Evolutionary conservation across 2,888 invertebrate genomes (phyloP), one percentile per base, ranked within the genome.

Genomic region (Athalia rosae): DNA sequence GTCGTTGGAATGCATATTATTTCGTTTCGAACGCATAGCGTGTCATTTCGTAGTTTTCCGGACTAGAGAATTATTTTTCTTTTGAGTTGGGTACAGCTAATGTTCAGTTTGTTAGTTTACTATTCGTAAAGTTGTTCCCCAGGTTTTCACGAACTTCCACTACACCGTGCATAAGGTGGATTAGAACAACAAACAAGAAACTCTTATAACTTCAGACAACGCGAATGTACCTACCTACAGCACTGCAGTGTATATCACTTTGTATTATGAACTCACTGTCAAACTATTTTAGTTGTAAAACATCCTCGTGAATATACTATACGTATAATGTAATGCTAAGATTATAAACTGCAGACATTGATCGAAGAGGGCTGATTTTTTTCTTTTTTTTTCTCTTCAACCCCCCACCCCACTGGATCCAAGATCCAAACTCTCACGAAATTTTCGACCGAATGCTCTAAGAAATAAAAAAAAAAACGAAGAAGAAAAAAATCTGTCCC

Each of bases 241-340:
- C 50, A 4, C 71, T 58, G 58, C 56, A 71, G 45, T 56, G 71
- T 71, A 45, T 71, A 71, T 58, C 71, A 58, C 71, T 71, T 71
- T 58, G 58, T 71, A 71, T 71, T 13, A 71, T 50, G 13, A 58
- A 58, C 58, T 50, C 41, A 8, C 56, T 71, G 71, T 71, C 71
- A 71, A 71, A 71, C 71, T 56, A 56, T 71, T 71, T 71, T 58
- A 43, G 71, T 71, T 71, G 71, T 71, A 71, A 71, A 71, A 71
- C 71, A 71, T 47, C 56, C 45, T 47, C 47, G 48, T 13, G 11
- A 9, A 5, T n/a, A 28, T 15, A n/a, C n/a, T n/a, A 67, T 8
- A 58, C 9, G 53, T 53, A 58, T n/a, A 58, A 66, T 9, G 43
- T 58, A 13, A 43, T 45, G n/a, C 9, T 5, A 58, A 45, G 58